These are phyloP conservation scores for Xylophagus ater DNA, from an alignment of 2,888 invertebrate species.

Conservation along the genomic window DNA sequence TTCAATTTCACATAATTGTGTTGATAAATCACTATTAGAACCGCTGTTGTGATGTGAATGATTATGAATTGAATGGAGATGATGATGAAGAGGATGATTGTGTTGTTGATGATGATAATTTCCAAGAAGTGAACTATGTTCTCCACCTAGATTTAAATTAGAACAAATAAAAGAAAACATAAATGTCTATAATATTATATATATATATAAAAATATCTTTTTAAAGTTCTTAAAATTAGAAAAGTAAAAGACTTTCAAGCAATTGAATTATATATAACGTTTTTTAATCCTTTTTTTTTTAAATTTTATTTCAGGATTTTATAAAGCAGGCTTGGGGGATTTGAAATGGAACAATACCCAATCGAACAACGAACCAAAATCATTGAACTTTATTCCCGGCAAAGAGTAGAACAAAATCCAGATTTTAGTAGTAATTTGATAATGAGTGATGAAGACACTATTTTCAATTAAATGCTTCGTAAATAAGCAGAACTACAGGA, in stretches of 20 bases:
- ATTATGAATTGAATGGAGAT: too few species aligned
- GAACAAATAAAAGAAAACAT: background rate
- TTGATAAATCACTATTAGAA: conserved; percentile 78
- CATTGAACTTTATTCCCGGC: too few species aligned
- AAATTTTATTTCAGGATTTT: background rate
- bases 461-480: too few species aligned
- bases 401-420: too few species aligned
- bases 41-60: too few species aligned
- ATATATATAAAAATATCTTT: background rate
- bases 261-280: background rate
- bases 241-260: background rate
- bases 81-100: too few species aligned
- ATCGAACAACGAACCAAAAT: too few species aligned
- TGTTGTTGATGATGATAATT: conserved; percentile 25
- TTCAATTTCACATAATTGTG: conserved; percentile 85
- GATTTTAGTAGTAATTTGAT: too few species aligned
- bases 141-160: conserved; percentile 7
- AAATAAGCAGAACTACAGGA: too few species aligned
- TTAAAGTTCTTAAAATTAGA: background rate
- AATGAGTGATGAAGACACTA: too few species aligned
- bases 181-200: background rate
- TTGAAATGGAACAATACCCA: too few species aligned
- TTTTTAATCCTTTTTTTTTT: background rate
- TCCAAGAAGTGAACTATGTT: conserved; percentile 33
- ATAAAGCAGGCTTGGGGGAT: background rate